Base-by-base conservation (phyloP, 2,888 invertebrate genomes). In the Sycophila texana region DNA sequence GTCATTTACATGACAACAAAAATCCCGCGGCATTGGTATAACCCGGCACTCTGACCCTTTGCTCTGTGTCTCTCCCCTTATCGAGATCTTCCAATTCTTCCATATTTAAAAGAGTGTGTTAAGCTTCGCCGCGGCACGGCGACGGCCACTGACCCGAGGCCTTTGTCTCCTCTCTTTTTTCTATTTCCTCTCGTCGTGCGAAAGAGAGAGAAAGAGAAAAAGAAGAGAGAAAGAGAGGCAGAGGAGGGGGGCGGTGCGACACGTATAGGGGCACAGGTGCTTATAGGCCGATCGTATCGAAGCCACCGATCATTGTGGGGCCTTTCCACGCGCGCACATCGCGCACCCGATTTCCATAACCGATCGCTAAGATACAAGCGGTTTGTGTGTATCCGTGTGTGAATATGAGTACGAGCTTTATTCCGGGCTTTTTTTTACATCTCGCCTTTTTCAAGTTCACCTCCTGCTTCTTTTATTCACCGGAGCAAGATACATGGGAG, bases 1-100 rank as follows among this genome's bases (percentile, higher is more conserved):
- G 85, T 86, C 86, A 90, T 89, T 90, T 89, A 88, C 89, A 89
- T 89, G 88, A 89, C 89, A 89, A 88, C 87, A 84, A 88, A 86
- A 88, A 87, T 86, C 87, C 85, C 84, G 53, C 73, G 16, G 58
- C 47, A 63, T 39, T 74, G n/a, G 82, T 84, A 83, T 87, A 86
- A 88, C 88, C 86, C 85, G 86, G 84, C 84, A 72, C 58, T 67
- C 61, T 60, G 73, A 80, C 68, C 72, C 65, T 72, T 77, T 77
- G 58, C 26, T 60, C 67, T 26, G 30, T 68, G n/a, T 47, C 26
- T 66, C 65, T 39, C 22, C 84, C 75, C 86, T 88, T 89, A 88
- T 89, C 88, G 86, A 75, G 89, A 89, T 89, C 87, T 84, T 85
- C 84, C 87, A 86, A 89, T 89, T 89, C 88, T 90, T 89, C 89